Percentiles rank a stretch among this genome's conserved stretches.
These are phyloP conservation scores for Myrmecophaga tridactyla DNA, from an alignment of 2,113 vertebrate genomes.

Conservation along the genomic window DNA sequence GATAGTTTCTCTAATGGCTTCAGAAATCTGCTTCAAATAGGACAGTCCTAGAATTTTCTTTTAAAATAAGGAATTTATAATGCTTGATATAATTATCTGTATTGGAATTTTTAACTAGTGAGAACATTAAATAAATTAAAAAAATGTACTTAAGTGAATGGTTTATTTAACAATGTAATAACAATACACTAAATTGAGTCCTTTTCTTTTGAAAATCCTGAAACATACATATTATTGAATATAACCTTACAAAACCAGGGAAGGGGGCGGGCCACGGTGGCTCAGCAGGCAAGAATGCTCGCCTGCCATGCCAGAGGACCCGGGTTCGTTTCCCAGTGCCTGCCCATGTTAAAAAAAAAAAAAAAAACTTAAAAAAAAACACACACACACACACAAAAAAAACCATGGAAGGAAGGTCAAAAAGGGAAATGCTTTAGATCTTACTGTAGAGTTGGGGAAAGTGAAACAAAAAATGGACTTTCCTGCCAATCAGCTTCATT, in stretches of 20 bases:
- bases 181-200: background rate
- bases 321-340: too few relatives aligned
- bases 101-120: background rate
- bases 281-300: too few relatives aligned
- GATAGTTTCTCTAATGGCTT: background rate
- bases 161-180: background rate
- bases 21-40: background rate
- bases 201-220: background rate
- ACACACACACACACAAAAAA: too few relatives aligned
- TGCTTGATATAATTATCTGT: background rate
- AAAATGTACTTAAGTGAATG: background rate
- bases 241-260: background rate
- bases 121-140: background rate
- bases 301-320: too few relatives aligned
- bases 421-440: background rate
- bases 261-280: too few relatives aligned
- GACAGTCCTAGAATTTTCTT: background rate
- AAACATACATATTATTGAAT: background rate
- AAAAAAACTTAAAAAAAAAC: too few relatives aligned
- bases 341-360: too few relatives aligned
- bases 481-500: background rate
- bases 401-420: background rate
- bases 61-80: background rate
- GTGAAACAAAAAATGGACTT: background rate
- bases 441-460: background rate